Evolutionary conservation across 1,140 invertebrate genomes (phyloP).

Genomic region (Drosophila chauvacae): DNA sequence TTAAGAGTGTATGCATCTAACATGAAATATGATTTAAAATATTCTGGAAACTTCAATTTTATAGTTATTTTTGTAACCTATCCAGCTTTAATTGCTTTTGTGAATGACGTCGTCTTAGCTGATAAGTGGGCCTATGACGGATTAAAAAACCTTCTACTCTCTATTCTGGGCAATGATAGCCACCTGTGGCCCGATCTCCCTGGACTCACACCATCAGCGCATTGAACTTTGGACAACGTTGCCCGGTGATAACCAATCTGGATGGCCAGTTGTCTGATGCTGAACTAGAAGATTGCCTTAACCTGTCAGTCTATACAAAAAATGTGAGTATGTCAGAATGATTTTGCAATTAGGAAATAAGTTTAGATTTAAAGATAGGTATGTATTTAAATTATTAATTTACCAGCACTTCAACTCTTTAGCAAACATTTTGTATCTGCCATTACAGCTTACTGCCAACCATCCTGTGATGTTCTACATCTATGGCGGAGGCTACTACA

Average conservation of each 20-base stretch:
- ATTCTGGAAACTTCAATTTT: not conserved
- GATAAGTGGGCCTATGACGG: constrained; percentile 47
- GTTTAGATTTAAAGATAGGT: not conserved
- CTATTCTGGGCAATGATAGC: constrained; percentile 27
- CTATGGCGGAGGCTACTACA: constrained; percentile 81
- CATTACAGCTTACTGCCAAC: constrained; percentile 50
- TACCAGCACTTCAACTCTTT: not conserved
- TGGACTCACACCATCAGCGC: constrained; percentile 63
- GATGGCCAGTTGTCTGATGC: constrained; percentile 44
- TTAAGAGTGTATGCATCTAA: not conserved
- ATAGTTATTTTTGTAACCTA: not conserved
- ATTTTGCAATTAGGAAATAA: not conserved
- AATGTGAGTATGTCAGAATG: constrained; percentile 60
- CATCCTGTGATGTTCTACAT: constrained; percentile 83
- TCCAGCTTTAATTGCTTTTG: constrained; percentile 22
- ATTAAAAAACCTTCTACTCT: constrained; percentile 5
- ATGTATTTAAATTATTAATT: not conserved
- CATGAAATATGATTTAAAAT: not conserved
- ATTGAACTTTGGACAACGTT: constrained; percentile 73
- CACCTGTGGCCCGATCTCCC: constrained; percentile 62
- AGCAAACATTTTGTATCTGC: not conserved
- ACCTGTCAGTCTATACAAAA: constrained; percentile 78
- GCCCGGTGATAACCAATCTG: constrained; percentile 74
- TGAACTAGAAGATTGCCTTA: constrained; percentile 80
- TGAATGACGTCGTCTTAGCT: constrained; percentile 9